phyloP scores from a whole-genome alignment of 2,797 vertebrate species.

The Etheostoma nigrum region DNA sequence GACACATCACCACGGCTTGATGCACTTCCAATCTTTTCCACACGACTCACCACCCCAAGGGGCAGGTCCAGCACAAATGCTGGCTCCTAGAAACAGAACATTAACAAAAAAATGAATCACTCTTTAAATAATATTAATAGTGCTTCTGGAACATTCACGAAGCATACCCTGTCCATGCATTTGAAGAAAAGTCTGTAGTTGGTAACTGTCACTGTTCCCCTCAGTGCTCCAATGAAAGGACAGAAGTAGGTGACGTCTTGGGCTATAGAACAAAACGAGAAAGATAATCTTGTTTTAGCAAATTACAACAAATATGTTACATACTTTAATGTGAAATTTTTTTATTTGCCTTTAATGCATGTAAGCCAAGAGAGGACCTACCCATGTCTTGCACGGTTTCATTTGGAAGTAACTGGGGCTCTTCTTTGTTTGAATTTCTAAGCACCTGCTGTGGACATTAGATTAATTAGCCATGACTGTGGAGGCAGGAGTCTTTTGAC shows the following conservation, averaged over 20 bases:
- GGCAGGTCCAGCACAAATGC: slow-evolving; percentile 94
- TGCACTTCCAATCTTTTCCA: slow-evolving; percentile 94
- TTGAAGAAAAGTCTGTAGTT: slow-evolving; percentile 99
- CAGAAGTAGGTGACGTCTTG: slow-evolving; percentile 98
- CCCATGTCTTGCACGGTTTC: slow-evolving; percentile 92
- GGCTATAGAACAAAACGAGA: slow-evolving; percentile 78
- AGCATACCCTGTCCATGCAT: slow-evolving; percentile 91
- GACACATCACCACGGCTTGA: slow-evolving; percentile 93
- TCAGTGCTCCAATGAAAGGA: slow-evolving; percentile 93
- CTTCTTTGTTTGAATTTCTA: slow-evolving; percentile 91
- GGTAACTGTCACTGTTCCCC: slow-evolving; percentile 93
- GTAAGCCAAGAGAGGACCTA: slow-evolving; percentile 41
- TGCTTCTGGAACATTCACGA: background rate
- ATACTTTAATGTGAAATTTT: background rate
- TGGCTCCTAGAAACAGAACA: slow-evolving; percentile 85
- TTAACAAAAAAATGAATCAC: background rate
- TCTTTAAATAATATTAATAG: background rate
- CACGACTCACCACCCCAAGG: slow-evolving; percentile 94
- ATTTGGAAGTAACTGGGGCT: slow-evolving; percentile 91
- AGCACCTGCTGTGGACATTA: slow-evolving; percentile 78
- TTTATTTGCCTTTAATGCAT: background rate
- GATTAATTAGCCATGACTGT: background rate
- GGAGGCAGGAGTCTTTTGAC: background rate
- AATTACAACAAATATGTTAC: background rate
- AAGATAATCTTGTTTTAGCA: background rate